A percentile compares a stretch with the other conserved stretches of the same genome.
Conservation (phyloP, 2,888 invertebrate species). For the Tipula vernalis region DNA sequence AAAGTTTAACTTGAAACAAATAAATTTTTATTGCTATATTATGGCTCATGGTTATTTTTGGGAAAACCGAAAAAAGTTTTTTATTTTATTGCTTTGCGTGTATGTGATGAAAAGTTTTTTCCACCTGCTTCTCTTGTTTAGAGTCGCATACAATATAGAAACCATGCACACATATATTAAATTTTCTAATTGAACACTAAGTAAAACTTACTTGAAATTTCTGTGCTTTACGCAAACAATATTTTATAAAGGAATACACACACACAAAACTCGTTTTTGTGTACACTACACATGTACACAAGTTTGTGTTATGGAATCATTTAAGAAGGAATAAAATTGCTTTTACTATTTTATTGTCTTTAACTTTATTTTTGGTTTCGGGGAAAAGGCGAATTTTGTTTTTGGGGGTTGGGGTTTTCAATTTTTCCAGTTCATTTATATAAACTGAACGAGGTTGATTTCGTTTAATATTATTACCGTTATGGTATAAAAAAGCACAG, state of each 20-base stretch:
- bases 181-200: neutral
- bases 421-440: neutral
- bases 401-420: neutral
- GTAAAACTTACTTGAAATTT: no score
- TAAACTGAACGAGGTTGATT: neutral
- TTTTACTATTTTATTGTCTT: neutral
- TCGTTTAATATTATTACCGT: neutral
- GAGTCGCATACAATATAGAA: neutral
- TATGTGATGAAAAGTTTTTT: neutral
- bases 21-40: no score
- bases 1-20: no score
- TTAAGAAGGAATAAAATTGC: neutral
- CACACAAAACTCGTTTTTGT: neutral
- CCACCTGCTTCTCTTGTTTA: neutral
- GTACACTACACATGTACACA: neutral
- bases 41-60: no score
- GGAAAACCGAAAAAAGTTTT: no score
- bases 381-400: neutral
- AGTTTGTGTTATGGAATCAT: neutral
- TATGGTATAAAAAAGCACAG: neutral
- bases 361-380: neutral
- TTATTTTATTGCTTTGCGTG: neutral
- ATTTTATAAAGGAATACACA: neutral
- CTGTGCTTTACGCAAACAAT: neutral
- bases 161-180: neutral